Evolutionary conservation across 53 echinoderm and acorn worm genomes (phyloP).

Genomic region (Luidia sarsii): DNA sequence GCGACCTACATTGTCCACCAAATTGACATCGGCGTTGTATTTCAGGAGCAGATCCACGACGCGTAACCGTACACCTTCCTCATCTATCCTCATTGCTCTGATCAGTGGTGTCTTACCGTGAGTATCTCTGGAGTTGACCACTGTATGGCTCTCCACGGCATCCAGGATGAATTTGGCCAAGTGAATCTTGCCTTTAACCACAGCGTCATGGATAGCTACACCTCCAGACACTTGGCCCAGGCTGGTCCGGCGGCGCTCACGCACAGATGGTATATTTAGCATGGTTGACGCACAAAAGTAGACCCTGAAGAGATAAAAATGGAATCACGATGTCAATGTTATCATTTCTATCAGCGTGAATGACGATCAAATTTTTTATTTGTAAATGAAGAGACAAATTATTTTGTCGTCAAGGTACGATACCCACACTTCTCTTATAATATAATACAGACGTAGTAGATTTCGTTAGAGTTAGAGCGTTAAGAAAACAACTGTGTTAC

Average conservation of each 20-base stretch:
- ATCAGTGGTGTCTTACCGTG: conserved; percentile 97
- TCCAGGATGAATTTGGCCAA: conserved; percentile 92
- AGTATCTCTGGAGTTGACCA: conserved; percentile 75
- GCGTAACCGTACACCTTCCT: conserved; percentile 47
- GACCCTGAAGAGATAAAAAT: no score
- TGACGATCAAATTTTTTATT: no score
- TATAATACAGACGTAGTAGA: no score
- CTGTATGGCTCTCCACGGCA: conserved; percentile 78
- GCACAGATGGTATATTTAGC: conserved; percentile 54
- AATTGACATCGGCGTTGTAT: conserved; percentile 82
- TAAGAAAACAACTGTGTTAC: no score
- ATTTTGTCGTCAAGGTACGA: no score
- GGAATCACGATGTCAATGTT: no score
- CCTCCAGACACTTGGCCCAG: conserved; percentile 91
- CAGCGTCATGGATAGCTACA: conserved; percentile 86
- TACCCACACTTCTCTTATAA: no score
- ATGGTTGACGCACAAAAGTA: no score
- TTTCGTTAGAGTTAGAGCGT: no score
- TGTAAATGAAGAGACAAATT: no score
- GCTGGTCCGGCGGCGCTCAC: conserved; percentile 75
- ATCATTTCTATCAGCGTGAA: no score
- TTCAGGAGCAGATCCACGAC: conserved; percentile 66
- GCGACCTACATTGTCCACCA: conserved; percentile 78
- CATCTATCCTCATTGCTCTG: conserved; percentile 66
- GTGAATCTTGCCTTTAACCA: conserved; percentile 92